Base-by-base conservation (phyloP, 2,113 vertebrate genomes). In the Aspiorhynchus laticeps region DNA sequence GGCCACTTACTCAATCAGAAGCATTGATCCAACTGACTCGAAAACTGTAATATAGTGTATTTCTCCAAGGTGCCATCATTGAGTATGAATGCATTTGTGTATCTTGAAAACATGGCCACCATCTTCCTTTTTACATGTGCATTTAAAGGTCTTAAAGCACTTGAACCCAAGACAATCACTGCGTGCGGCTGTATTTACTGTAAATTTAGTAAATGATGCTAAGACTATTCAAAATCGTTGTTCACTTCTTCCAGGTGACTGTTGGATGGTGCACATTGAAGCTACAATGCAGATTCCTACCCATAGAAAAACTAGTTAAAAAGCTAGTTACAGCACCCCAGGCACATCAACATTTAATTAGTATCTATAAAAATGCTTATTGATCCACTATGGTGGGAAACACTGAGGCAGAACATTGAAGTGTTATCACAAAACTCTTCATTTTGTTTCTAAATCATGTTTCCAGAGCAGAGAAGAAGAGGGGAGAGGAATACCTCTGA, bases 291-390 rank as follows among this genome's bases (percentile, higher is more conserved):
- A 83, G 87, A 85, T 93, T 46, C 88, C 85, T 87, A 89, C 91
- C 91, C 89, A 79, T 91, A 59, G 56, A 7, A 7, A 59, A 59
- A 59, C 53, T 59, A 59, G 53, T 59, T 59, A 59, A 59, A 56
- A 59, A 59, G 21, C 61, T 65, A 65, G 61, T 63, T 63, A 63
- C 61, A 63, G 90, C 88, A 92, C 90, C 91, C 59, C 46, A 67
- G 89, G 90, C 91, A 87, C 69, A 10, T 63, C 33, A 92, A 73
- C 77, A 91, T 94, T 94, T 92, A 94, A 94, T 94, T 94, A 93
- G 89, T 91, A 69, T 87, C 88, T 85, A 71, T 86, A 69, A 87
- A 86, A 88, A 84, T 38, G 73, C 63, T 67, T 89, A 92, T 92
- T 84, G 91, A 92, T 92, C 79, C 69, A 56, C 78, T 77, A 36